Evolutionary conservation across 2,113 vertebrate species (phyloP).

Genomic region (Bungarus multicinctus): DNA sequence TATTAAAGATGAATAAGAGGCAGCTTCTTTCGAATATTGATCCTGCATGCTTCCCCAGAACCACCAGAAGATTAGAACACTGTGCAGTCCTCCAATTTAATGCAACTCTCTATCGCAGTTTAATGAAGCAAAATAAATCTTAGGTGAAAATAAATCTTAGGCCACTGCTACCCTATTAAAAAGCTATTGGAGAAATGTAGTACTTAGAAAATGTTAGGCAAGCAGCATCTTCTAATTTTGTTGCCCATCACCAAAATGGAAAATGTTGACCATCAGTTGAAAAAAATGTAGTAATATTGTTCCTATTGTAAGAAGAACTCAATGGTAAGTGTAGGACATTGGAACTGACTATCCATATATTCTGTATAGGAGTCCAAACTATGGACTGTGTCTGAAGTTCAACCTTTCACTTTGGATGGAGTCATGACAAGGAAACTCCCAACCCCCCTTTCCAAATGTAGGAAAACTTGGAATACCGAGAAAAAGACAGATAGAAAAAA

Average conservation of each 20-base stretch:
- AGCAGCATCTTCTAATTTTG: neutral
- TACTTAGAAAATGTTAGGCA: neutral
- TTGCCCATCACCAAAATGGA: too few relatives aligned
- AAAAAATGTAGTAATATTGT: neutral
- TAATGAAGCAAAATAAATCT: neutral
- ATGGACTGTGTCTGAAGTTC: neutral
- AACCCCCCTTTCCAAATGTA: constrained; percentile 1
- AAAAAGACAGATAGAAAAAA: constrained; percentile 50
- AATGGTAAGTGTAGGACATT: neutral
- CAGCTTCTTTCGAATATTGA: neutral
- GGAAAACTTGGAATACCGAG: constrained; percentile 34
- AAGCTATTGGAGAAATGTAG: neutral
- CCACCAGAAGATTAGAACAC: neutral
- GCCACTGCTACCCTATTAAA: neutral
- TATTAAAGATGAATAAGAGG: neutral
- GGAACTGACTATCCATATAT: neutral
- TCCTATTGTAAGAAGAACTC: neutral
- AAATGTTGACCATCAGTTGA: neutral
- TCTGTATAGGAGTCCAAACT: neutral
- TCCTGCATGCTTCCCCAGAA: neutral
- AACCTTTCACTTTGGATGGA: neutral
- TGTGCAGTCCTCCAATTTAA: neutral
- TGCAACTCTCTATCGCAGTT: neutral
- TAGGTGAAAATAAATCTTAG: neutral
- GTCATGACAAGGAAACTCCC: neutral